Evolutionary conservation across 2,797 vertebrate genomes (phyloP), one percentile per base, ranked within the genome.

Genomic region (Eleutherodactylus coqui): DNA sequence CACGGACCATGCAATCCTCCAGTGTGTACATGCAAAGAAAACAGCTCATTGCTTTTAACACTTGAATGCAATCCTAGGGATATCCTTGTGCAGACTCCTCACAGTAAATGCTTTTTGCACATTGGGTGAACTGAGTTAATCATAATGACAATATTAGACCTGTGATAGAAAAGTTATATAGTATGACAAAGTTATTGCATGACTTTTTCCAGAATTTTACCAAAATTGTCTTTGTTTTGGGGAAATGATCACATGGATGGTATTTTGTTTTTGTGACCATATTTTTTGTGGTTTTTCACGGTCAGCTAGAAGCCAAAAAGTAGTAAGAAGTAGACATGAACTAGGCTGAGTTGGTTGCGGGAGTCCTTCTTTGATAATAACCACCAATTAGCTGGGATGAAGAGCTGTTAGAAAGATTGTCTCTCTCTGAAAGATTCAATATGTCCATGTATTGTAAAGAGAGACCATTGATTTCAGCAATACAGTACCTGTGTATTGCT

Each of bases 21-120:
- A 53, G 67, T 60, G 53, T 51, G 86, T 4, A 0, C 0, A 7
- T 70, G 75, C 55, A 53, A 60, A 79, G 86, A 72, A 86, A 73
- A 34, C 45, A 84, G 29, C 5, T 55, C 58, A 83, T 51, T 51
- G 29, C 67, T 51, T 29, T 49, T 73, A 77, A 79, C 80, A 83
- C 49, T 73, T 77, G 41, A 83, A 29, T 64, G 41, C 67, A 47
- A 67, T 34, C 36, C 81, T 36, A n/a, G 47, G 62, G 45, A 85
- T 78, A 75, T 58, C 53, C 29, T 62, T 29, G 49, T 72, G 67
- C 51, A 8, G 49, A 38, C 49, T 51, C 36, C 36, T 58, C 27
- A 3, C 75, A 41, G 21, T 36, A 11, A n/a, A n/a, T 5, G 24
- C 49, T 55, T 78, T 58, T 5, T 58, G 21, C 75, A 38, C 29